Evolutionary conservation across 2,797 vertebrate species (phyloP).

Genomic region (Diplodus sargus): DNA sequence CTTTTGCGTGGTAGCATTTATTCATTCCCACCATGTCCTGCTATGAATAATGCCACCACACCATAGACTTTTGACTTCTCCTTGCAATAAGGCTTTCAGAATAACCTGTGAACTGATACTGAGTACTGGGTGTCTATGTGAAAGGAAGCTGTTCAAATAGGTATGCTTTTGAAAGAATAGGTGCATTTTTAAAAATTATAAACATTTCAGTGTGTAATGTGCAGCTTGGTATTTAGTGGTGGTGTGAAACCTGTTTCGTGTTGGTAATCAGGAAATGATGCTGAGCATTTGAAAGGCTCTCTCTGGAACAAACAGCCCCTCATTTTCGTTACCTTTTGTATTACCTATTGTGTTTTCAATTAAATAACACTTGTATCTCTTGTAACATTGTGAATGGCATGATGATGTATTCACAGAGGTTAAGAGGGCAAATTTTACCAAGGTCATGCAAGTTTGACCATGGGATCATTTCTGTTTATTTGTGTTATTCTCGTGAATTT

Average conservation of each 20-base stretch:
- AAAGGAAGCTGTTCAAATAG: slow-evolving; percentile 1
- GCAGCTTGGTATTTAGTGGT: slow-evolving; percentile 9
- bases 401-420: no score
- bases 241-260: slow-evolving; percentile 14
- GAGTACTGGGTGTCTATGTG: background rate
- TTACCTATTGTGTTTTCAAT: background rate
- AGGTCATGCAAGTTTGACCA: no score
- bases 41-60: background rate
- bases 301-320: background rate
- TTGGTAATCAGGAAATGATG: background rate
- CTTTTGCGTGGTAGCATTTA: background rate
- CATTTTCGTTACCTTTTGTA: background rate
- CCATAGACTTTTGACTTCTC: background rate
- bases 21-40: slow-evolving; percentile 8
- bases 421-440: no score
- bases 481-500: no score
- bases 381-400: background rate
- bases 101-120: background rate
- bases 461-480: no score
- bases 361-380: background rate
- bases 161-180: background rate
- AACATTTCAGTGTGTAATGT: background rate
- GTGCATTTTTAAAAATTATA: background rate
- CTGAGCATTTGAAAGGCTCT: background rate
- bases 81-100: background rate